These are phyloP conservation scores for Pollachius pollachius DNA, from an alignment of 2,113 vertebrate species.

Conservation along the genomic window DNA sequence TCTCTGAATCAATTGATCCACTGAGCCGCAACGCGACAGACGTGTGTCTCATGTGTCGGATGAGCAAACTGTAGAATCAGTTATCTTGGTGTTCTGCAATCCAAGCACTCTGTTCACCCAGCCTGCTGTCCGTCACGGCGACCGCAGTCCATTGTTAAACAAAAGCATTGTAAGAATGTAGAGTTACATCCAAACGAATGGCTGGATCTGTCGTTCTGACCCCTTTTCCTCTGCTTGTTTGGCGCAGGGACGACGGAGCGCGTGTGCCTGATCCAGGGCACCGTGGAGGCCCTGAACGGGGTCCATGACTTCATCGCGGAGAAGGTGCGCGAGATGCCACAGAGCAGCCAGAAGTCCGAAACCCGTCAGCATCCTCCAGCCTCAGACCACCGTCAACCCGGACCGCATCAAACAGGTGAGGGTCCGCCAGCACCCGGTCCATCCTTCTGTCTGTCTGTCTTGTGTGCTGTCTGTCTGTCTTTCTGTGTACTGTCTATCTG, in stretches of 20 bases:
- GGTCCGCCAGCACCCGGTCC: background rate
- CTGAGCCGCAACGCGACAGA: too few species aligned
- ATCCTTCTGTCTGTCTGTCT: background rate
- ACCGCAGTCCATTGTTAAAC: too few species aligned
- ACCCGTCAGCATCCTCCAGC: constrained; percentile 87
- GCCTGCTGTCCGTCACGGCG: too few species aligned
- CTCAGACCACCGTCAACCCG: constrained; percentile 91
- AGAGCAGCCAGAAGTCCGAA: constrained; percentile 89
- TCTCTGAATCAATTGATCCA: too few species aligned
- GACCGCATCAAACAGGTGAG: constrained; percentile 92
- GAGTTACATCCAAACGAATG: too few species aligned
- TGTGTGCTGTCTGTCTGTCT: background rate
- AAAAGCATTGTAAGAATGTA: too few species aligned
- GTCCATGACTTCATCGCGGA: constrained; percentile 93
- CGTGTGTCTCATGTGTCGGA: too few species aligned
- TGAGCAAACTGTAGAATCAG: too few species aligned
- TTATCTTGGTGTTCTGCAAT: too few species aligned
- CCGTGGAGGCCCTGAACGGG: constrained; percentile 86
- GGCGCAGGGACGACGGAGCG: constrained; percentile 88
- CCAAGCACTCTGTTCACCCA: too few species aligned
- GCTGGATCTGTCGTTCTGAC: background rate
- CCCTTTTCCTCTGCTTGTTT: background rate
- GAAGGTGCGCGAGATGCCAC: constrained; percentile 91
- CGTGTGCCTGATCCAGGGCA: constrained; percentile 90
- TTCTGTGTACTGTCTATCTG: background rate